Conservation (phyloP, 2,113 vertebrate genomes). For the Archilochus colubris region DNA sequence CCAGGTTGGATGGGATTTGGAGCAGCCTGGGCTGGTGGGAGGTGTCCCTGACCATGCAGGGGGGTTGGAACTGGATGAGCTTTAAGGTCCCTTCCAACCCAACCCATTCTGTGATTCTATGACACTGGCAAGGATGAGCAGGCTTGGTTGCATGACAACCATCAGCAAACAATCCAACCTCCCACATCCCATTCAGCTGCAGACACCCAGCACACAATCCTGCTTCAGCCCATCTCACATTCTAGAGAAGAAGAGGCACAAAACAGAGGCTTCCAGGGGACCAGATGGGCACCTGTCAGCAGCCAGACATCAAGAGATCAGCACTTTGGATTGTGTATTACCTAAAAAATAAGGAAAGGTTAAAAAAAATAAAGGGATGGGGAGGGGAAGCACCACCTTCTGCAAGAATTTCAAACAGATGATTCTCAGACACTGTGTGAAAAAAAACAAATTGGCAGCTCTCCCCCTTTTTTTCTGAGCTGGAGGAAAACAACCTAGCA, state of each 20-base stretch:
- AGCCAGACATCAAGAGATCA: slow-evolving; percentile 36
- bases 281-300: slow-evolving; percentile 47
- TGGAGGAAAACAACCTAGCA: not conserved
- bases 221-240: not conserved
- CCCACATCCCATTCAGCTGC: fast-evolving
- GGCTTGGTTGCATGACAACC: not conserved
- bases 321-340: slow-evolving; percentile 1
- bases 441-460: not conserved
- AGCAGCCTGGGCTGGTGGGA: too few relatives aligned
- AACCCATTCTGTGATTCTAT: too few relatives aligned
- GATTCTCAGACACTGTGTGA: slow-evolving; percentile 38
- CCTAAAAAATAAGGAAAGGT: too few relatives aligned
- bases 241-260: not conserved
- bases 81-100: too few relatives aligned
- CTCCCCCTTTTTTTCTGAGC: not conserved
- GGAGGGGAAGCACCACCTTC: not conserved
- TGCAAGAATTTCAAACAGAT: slow-evolving; percentile 10
- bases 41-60: too few relatives aligned
- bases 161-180: not conserved
- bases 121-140: not conserved
- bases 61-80: too few relatives aligned
- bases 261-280: not conserved
- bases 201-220: not conserved
- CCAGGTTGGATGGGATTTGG: too few relatives aligned
- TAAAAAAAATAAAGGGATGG: fast-evolving